A percentile compares a stretch with the other conserved stretches of the same genome.
Evolutionary conservation across 2,888 invertebrate species (phyloP).

Genomic region (Polyommatus iphigenia): DNA sequence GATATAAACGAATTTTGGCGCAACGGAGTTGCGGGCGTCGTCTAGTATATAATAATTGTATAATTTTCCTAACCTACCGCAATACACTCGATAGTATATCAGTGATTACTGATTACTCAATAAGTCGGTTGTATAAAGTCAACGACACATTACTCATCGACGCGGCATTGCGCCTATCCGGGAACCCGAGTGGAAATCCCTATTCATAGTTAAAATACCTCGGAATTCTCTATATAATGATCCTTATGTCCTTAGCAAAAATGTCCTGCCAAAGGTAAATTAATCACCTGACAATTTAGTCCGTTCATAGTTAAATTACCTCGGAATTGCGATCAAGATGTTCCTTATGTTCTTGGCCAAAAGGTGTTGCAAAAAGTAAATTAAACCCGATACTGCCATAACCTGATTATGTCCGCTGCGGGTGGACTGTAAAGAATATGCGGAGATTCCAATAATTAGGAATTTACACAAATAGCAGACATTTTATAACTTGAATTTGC

Average conservation of each 20-base stretch:
- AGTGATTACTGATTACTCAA: background rate
- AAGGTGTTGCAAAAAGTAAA: background rate
- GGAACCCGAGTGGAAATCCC: conserved; percentile 1
- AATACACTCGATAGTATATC: background rate
- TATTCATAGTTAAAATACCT: no score
- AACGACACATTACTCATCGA: conserved; percentile 15
- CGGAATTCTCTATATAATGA: no score
- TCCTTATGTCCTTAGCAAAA: no score
- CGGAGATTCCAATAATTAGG: background rate
- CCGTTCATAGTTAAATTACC: background rate
- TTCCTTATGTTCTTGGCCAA: no score
- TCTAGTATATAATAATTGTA: background rate
- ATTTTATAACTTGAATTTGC: background rate
- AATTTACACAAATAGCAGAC: background rate
- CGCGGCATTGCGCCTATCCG: conserved; percentile 4
- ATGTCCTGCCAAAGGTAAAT: background rate
- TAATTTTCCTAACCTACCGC: background rate
- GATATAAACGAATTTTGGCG: no score
- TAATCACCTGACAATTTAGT: background rate
- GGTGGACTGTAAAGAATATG: background rate
- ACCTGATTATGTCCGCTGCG: background rate
- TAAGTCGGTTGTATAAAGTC: conserved; percentile 11
- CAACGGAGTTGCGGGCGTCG: no score
- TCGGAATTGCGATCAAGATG: background rate
- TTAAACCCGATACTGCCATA: background rate